Base-by-base conservation (phyloP, 1,140 invertebrate genomes). In the Drosophila setifemur region DNA sequence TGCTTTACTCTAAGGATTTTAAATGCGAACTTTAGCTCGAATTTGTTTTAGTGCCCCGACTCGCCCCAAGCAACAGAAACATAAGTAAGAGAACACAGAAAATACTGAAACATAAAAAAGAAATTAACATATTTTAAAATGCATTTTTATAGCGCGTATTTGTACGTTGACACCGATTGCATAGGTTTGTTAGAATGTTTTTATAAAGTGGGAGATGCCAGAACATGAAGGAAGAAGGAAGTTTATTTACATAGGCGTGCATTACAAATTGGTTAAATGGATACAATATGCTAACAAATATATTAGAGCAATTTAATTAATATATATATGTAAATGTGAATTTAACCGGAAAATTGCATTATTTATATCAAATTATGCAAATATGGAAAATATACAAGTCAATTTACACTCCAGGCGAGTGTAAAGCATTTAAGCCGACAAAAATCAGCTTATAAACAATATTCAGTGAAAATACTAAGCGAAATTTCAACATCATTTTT, bases 261-360 rank as follows among this genome's bases (percentile, higher is more conserved):
- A 78, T 79, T 61, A 81, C 18, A 55, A 71, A 78, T 44, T 78
- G 74, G 74, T 73, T 67, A 81, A 63, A 68, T 77, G 68, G 69
- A 82, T 49, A 82, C 78, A 82, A 82, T 69, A 70, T 44, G 45
- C 16, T 16, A 50, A 40, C 8, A 40, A 33, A 60, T 33, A 58
- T 28, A 49, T 58, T 78, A 73, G 74, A 78, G 61, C 54, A 79
- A 85, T 85, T 79, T n/a, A n/a, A 37, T 16, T 67, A 55, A 74
- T 61, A 57, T 37, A 49, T 49, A 73, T 57, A 16, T 45, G 8
- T 68, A 48, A 23, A 45, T 73, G 48, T 60, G 47, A 68, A 64
- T 81, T 60, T 67, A 45, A 75, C 71, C 12, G 40, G 31, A 33
- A 53, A 45, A 67, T 49, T 67, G 45, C 26, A 67, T 67, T 54